Conservation (phyloP, 2,797 vertebrate genomes). For the Chrysocyon brachyurus region DNA sequence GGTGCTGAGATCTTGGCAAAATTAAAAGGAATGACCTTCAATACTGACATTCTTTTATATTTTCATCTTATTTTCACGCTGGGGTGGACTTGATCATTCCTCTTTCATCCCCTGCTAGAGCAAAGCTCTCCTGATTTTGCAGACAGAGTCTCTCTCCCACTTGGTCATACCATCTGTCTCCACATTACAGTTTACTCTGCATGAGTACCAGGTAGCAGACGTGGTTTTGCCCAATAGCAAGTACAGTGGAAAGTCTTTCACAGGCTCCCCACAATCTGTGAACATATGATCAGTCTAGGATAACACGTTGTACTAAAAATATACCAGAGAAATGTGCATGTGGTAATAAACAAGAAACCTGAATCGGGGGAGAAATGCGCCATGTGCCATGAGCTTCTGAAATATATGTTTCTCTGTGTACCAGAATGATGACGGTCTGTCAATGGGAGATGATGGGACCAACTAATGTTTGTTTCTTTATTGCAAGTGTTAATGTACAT, state of each 20-base stretch:
- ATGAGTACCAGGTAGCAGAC: conserved; percentile 87
- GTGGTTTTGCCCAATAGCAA: conserved; percentile 82
- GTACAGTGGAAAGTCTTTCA: conserved; percentile 86
- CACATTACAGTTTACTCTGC: conserved; percentile 86
- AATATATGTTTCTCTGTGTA: conserved; percentile 52
- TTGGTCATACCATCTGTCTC: conserved; percentile 87
- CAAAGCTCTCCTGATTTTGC: conserved; percentile 76
- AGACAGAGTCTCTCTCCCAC: conserved; percentile 82
- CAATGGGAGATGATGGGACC: not conserved
- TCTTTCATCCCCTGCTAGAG: conserved; percentile 75
- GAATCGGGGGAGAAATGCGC: conserved; percentile 67
- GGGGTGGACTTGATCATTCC: conserved; percentile 80
- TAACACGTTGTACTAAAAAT: conserved; percentile 86
- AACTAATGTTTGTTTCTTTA: conserved; percentile 7
- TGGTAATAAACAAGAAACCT: conserved; percentile 81
- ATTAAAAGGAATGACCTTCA: conserved; percentile 82
- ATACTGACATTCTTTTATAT: conserved; percentile 80
- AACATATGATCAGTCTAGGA: conserved; percentile 88
- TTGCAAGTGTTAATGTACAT: not conserved
- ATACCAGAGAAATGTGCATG: conserved; percentile 81
- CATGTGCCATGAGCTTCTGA: not conserved
- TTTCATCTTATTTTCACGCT: conserved; percentile 82
- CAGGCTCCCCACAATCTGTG: conserved; percentile 85
- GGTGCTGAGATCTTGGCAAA: conserved; percentile 73
- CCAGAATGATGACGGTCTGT: not conserved